Evolutionary conservation across 2,113 vertebrate genomes (phyloP).

Genomic region (Calyptommatus sinebrachiatus): DNA sequence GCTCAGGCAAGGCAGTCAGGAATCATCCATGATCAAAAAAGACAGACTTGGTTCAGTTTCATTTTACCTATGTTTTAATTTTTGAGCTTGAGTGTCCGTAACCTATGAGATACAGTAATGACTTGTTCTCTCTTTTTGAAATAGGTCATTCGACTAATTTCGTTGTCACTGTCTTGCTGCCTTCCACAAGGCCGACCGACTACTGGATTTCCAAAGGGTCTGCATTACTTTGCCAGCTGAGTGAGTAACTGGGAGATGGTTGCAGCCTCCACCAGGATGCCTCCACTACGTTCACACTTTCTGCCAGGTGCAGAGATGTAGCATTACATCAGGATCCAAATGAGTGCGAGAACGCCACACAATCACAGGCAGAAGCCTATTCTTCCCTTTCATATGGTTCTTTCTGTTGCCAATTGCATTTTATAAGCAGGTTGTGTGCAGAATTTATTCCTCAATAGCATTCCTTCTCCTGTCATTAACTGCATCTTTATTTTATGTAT

Average conservation of each 20-base stretch:
- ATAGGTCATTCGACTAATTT: constrained; percentile 80
- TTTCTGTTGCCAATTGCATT: not conserved
- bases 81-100: not conserved
- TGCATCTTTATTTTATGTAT: not conserved
- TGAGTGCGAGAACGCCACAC: fast-evolving
- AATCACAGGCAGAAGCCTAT: not conserved
- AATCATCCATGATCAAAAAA: no score
- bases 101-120: not conserved
- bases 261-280: not conserved
- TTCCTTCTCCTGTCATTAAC: not conserved
- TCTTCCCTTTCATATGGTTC: not conserved
- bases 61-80: not conserved
- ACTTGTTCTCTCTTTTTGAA: constrained; percentile 18
- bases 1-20: no score
- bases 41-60: no score
- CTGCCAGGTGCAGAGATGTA: not conserved
- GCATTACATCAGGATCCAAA: not conserved
- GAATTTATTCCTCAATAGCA: not conserved
- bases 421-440: not conserved
- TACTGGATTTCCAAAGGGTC: constrained; percentile 82
- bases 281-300: not conserved
- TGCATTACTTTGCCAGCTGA: constrained; percentile 75
- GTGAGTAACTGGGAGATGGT: constrained; percentile 60
- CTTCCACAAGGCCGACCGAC: constrained; percentile 70
- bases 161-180: constrained; percentile 76